Evolutionary conservation across 2,113 vertebrate species (phyloP), one percentile per base, ranked within the genome.

Genomic region (Carlito syrichta): DNA sequence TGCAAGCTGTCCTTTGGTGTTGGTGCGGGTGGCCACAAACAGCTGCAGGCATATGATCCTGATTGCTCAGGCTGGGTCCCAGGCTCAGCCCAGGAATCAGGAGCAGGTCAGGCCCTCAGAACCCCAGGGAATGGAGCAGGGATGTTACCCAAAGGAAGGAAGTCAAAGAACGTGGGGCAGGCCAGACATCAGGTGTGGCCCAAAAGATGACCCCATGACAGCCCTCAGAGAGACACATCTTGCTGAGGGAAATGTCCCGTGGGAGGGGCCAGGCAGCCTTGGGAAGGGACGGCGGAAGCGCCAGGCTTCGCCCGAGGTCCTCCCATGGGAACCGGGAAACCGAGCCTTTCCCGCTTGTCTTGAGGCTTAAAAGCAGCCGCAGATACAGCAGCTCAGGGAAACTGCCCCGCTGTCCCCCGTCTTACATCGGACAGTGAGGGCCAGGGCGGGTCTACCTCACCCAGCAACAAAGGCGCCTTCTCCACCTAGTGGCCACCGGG

Each of bases 401-500:
- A 14, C 73, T 16, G 4, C 35, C 6, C 48, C 68, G 4, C 43
- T 89, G 32, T 68, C 17, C 78, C 77, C 16, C 35, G 35, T 22
- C 4, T 91, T 76, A 38, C 79, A 56, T 85, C 43, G 74, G 32
- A 62, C 8, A 4, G 16, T 4, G 27, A 83, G 32, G 43, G 19
- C 52, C 13, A 6, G 10, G 43, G 20, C 43, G 16, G n/a, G 13
- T 69, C 3, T 38, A 35, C 45, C 19, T 69, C 38, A 66, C 14
- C 25, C 35, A 16, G 79, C 30, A 40, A 14, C 74, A 50, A 60
- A 22, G 78, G 54, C 27, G 40, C 7, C 1, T 45, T 76, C 93
- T 76, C 95, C 95, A 84, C 76, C 97, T 94, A 96, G 94, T 92
- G 97, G 97, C 81, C 22, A 71, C 2, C 1, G 7, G 38, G 66